phyloP scores from a whole-genome alignment of 2,113 vertebrate species.

The Eulemur rufifrons region DNA sequence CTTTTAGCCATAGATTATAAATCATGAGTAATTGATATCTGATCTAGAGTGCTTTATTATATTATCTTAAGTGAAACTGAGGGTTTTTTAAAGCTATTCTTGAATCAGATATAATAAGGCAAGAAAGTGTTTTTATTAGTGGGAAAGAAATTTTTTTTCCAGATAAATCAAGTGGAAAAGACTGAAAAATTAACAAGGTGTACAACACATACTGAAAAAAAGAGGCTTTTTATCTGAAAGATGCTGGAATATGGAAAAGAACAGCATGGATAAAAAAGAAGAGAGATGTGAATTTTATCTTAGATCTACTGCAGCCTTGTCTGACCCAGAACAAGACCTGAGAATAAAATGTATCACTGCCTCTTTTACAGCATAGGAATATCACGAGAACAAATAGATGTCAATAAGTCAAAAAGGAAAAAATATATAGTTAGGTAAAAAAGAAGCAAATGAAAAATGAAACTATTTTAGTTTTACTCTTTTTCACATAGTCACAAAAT shows the following conservation, averaged over 20 bases:
- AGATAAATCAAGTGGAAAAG: conserved; percentile 32
- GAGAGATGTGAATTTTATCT: neutral
- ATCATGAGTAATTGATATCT: conserved; percentile 49
- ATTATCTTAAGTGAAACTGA: conserved; percentile 56
- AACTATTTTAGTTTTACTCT: neutral
- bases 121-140: conserved; percentile 44
- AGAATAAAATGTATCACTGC: neutral
- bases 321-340: neutral
- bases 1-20: conserved; percentile 43
- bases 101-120: conserved; percentile 38
- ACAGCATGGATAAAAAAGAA: neutral
- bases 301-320: neutral
- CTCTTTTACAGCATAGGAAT: neutral
- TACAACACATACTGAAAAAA: neutral
- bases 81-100: conserved; percentile 53
- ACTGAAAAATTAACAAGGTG: conserved; percentile 38
- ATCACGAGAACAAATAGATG: neutral
- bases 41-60: neutral
- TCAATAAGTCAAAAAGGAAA: neutral
- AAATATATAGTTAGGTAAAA: neutral
- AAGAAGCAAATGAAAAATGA: neutral
- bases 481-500: neutral
- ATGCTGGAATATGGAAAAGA: neutral
- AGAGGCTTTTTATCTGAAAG: conserved; percentile 19
- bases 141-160: conserved; percentile 37